Conservation (phyloP, 2,797 vertebrate genomes). For the Chelon labrosus region DNA sequence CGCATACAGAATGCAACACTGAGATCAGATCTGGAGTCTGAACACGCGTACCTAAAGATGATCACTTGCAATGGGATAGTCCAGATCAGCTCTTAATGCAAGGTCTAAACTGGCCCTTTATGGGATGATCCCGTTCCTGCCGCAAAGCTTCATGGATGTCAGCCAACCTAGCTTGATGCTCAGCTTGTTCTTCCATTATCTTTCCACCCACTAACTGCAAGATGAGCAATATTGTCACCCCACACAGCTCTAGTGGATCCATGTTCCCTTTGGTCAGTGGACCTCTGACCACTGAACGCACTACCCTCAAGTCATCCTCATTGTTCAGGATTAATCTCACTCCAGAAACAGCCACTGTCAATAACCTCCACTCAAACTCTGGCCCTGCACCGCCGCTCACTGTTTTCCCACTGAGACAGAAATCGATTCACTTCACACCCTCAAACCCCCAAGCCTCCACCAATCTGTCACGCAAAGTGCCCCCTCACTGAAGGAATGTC, state of each 20-base stretch:
- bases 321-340: not conserved
- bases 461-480: conserved; percentile 13
- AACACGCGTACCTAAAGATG: no score
- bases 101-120: not conserved
- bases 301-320: conserved; percentile 4
- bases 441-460: not conserved
- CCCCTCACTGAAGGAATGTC: conserved; percentile 3
- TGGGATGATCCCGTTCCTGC: not conserved
- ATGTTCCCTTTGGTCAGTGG: conserved; percentile 3
- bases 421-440: conserved; percentile 15
- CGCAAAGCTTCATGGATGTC: no score
- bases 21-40: no score
- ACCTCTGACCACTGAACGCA: not conserved
- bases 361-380: conserved; percentile 9
- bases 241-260: conserved; percentile 1
- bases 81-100: no score
- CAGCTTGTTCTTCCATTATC: conserved; percentile 3
- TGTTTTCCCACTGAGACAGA: not conserved
- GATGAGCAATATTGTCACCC: conserved; percentile 4
- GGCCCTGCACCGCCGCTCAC: not conserved
- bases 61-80: no score
- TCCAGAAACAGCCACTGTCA: conserved; percentile 9
- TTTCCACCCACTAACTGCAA: conserved; percentile 5
- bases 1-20: no score
- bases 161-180: not conserved